Conservation (phyloP, 1,140 invertebrate genomes). For the Acyrthosiphon pisum region DNA sequence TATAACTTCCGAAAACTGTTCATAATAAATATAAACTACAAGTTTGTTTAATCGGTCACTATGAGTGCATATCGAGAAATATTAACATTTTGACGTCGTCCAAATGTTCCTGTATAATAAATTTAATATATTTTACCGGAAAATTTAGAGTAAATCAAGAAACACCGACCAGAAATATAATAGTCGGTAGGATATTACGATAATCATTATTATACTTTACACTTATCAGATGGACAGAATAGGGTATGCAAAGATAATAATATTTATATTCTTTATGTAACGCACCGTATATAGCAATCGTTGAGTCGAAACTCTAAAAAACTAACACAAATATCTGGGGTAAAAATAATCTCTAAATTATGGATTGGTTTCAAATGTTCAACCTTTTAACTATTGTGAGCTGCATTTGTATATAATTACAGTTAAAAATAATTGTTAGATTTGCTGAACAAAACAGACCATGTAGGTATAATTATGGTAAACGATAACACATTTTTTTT, state of each 20-base stretch:
- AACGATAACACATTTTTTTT: background rate
- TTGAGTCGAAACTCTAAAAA: background rate
- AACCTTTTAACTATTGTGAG: background rate
- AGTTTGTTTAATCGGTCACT: slow-evolving; percentile 7
- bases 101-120: background rate
- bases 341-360: background rate
- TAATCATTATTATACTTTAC: background rate
- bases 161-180: background rate
- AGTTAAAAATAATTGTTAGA: background rate
- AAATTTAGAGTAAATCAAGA: background rate
- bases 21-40: background rate
- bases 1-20: background rate
- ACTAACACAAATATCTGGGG: background rate
- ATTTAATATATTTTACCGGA: background rate
- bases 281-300: no score
- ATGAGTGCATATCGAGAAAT: background rate
- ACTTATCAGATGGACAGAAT: background rate
- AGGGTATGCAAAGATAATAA: background rate
- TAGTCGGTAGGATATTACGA: background rate
- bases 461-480: background rate
- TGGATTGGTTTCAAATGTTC: background rate
- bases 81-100: background rate
- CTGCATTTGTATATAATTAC: background rate
- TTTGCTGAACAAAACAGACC: background rate
- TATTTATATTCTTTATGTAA: background rate